Percentiles rank a stretch among this genome's conserved stretches.
These are phyloP conservation scores for Hypanus sabinus DNA, from an alignment of 2,113 vertebrate genomes.

Conservation along the genomic window DNA sequence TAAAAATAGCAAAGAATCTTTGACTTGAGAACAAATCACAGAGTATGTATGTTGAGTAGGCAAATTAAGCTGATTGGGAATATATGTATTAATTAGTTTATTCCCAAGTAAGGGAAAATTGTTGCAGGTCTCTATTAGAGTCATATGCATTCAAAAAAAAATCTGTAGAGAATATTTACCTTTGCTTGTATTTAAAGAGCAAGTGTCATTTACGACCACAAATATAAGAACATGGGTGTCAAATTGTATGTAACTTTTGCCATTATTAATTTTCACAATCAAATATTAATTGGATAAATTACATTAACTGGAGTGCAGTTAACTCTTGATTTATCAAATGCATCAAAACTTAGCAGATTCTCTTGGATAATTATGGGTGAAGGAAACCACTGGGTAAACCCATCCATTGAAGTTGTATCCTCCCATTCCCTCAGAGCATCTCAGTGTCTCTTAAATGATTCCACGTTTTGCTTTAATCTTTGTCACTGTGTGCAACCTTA, in stretches of 20 bases:
- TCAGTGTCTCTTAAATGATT: neutral
- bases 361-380: neutral
- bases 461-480: neutral
- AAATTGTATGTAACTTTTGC: neutral
- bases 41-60: neutral
- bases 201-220: neutral
- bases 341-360: neutral
- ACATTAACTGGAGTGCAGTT: neutral
- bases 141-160: neutral
- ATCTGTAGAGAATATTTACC: neutral
- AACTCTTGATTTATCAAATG: neutral
- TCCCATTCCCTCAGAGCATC: neutral
- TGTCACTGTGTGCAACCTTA: neutral
- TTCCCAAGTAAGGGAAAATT: conserved; percentile 24
- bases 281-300: too few species aligned
- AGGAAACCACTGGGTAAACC: too few species aligned
- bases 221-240: neutral
- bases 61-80: conserved; percentile 4
- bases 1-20: conserved; percentile 5
- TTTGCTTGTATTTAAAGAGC: neutral
- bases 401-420: neutral
- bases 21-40: neutral
- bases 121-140: neutral
- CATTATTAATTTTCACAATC: too few species aligned
- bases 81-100: conserved; percentile 18